Evolutionary conservation across 2,113 vertebrate species (phyloP), one percentile per base, ranked within the genome.

Genomic region (Miniopterus natalensis): DNA sequence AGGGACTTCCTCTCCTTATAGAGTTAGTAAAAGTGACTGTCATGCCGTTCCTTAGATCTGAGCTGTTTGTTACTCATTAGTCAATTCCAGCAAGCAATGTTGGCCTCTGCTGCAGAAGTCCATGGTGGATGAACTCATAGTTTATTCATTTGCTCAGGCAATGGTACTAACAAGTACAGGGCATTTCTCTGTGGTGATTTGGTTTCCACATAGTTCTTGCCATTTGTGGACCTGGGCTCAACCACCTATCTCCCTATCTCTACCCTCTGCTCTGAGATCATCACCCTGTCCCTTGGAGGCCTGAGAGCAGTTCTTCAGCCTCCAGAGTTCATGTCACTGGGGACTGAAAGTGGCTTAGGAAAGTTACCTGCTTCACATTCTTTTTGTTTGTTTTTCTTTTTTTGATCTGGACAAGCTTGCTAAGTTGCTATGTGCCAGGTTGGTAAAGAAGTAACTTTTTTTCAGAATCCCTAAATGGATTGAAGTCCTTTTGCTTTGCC

Each of bases 131-230:
- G 70, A 80, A 42, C 40, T 90, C 57, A 25, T 3, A 61, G 12
- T 55, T 29, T 29, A 49, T 15, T 90, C 8, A 77, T 45, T 66
- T 47, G n/a, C 18, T 81, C 8, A 95, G 45, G 23, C 14, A 36
- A 47, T 63, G 53, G 18, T 71, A 27, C 49, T 31, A 66, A 45
- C 47, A 81, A 29, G 31, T 42, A 63, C 18, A 63, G 25, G 8
- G 5, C 57, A 61, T 90, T 84, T 90, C 55, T 92, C 31, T 84
- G 13, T 3, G 2, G 18, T 77, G 12, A 51, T 77, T 4, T 15
- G 15, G 31, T 75, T 96, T 96, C 51, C 13, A 13, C 21, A 87
- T 47, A 14, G 20, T 55, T 45, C n/a, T 77, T 84, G 65, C n/a
- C 25, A 71, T 53, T 14, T 95, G 49, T 81, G 68, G 57, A 73